phyloP scores from a whole-genome alignment of 2,888 invertebrate species.

The Andrena chrysosceles region DNA sequence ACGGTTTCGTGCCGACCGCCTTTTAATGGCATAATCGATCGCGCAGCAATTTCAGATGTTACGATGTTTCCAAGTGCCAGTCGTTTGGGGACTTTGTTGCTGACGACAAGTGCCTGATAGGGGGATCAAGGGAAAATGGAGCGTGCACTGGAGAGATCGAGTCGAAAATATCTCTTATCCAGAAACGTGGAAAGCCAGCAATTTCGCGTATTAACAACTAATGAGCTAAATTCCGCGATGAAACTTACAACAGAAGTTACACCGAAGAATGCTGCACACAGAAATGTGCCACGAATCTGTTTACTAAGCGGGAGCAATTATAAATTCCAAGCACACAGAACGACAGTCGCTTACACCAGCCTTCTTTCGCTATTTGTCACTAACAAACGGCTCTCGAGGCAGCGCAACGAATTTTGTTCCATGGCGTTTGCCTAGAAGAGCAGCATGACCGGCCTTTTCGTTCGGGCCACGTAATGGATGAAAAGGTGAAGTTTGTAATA shows the following conservation, averaged over 20 bases:
- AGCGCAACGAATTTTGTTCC: background rate
- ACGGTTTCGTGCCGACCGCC: slow-evolving; percentile 6
- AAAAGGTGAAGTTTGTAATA: slow-evolving; percentile 73
- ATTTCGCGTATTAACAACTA: no score
- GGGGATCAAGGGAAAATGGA: slow-evolving; percentile 14
- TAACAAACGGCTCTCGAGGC: background rate
- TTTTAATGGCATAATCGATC: slow-evolving; percentile 31
- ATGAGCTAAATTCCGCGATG: no score
- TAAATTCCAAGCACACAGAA: no score
- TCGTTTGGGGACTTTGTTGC: background rate
- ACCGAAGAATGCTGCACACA: no score
- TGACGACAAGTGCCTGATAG: slow-evolving; percentile 38
- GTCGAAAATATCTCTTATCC: background rate
- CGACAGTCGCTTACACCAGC: background rate
- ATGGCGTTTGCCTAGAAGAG: background rate
- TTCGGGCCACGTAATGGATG: slow-evolving; percentile 64
- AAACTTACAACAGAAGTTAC: no score
- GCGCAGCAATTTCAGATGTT: slow-evolving; percentile 42
- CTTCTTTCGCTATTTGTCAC: background rate
- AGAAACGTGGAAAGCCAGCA: background rate
- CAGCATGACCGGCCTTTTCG: slow-evolving; percentile 45
- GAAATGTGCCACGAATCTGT: no score
- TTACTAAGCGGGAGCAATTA: no score
- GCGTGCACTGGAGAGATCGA: background rate
- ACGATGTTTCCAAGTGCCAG: slow-evolving; percentile 17